Percentiles rank a stretch among this genome's conserved stretches.
phyloP scores from a whole-genome alignment of 2,888 invertebrate species.

The Dryocosmus kuriphilus region DNA sequence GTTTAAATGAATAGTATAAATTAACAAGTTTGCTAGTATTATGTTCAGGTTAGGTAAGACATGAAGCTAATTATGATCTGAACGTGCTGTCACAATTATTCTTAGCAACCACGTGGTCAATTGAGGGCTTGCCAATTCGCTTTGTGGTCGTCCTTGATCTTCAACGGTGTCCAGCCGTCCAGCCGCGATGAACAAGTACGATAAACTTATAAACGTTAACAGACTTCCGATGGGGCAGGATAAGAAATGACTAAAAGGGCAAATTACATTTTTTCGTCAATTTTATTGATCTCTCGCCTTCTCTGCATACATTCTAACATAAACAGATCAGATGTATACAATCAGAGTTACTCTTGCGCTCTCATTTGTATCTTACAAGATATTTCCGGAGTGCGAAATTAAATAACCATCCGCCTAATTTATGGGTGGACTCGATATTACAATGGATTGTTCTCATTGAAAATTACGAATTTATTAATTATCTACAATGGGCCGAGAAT shows the following conservation, averaged over 20 bases:
- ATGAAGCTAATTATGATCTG: not conserved
- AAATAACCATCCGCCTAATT: constrained; percentile 48
- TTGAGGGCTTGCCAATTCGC: not conserved
- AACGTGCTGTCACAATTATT: not conserved
- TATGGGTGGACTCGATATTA: constrained; percentile 47
- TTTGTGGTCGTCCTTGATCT: constrained; percentile 19
- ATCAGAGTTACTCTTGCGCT: constrained; percentile 64
- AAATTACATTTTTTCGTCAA: constrained; percentile 63
- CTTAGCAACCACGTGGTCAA: not conserved
- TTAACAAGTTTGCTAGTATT: not conserved
- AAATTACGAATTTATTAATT: constrained; percentile 73
- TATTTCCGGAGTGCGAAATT: constrained; percentile 64
- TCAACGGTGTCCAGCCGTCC: not conserved
- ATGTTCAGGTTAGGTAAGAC: not conserved
- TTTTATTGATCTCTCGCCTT: constrained; percentile 72
- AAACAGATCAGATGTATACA: constrained; percentile 76
- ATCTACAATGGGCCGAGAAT: constrained; percentile 78
- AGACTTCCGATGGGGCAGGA: not conserved
- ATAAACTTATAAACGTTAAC: not conserved
- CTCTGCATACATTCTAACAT: constrained; percentile 75
- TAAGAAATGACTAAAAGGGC: constrained; percentile 10
- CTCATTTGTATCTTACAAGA: constrained; percentile 67
- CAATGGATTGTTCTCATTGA: constrained; percentile 46
- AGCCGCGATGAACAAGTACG: not conserved
- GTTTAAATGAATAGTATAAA: too few species aligned